Evolutionary conservation across 2,113 vertebrate species (phyloP).

Genomic region (Barbus barbus): DNA sequence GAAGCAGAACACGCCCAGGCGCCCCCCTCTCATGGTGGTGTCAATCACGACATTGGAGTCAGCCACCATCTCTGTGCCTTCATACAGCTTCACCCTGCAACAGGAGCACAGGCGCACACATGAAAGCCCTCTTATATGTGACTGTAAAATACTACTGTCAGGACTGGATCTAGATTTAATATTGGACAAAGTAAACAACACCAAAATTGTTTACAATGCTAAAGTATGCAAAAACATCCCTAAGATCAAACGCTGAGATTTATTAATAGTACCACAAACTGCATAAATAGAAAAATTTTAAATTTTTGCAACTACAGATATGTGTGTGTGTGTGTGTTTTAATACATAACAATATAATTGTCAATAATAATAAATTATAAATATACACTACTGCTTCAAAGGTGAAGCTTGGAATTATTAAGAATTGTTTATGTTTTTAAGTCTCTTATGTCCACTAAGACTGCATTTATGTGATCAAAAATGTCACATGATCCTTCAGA

Average conservation of each 20-base stretch:
- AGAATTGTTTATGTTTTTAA: too few species aligned
- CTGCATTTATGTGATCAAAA: too few species aligned
- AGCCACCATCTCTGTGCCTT: constrained; percentile 83
- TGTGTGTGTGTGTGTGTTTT: too few species aligned
- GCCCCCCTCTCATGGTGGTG: constrained; percentile 88
- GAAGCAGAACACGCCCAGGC: constrained; percentile 94
- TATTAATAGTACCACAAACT: not conserved
- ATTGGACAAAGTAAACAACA: not conserved
- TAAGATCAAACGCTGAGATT: not conserved
- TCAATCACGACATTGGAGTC: constrained; percentile 88
- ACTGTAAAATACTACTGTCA: not conserved
- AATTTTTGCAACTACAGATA: too few species aligned
- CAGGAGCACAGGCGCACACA: not conserved
- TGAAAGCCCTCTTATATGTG: not conserved
- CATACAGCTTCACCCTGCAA: constrained; percentile 85
- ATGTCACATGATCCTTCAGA: too few species aligned
- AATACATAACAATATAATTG: too few species aligned
- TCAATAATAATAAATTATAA: too few species aligned
- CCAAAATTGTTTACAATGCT: not conserved
- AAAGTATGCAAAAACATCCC: not conserved
- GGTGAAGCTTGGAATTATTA: too few species aligned
- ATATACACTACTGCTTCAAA: too few species aligned
- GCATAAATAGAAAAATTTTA: too few species aligned
- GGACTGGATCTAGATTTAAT: not conserved
- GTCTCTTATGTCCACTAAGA: too few species aligned